Evolutionary conservation across 2,797 vertebrate genomes (phyloP), one percentile per base, ranked within the genome.

Genomic region (Acipenser oxyrinchus): DNA sequence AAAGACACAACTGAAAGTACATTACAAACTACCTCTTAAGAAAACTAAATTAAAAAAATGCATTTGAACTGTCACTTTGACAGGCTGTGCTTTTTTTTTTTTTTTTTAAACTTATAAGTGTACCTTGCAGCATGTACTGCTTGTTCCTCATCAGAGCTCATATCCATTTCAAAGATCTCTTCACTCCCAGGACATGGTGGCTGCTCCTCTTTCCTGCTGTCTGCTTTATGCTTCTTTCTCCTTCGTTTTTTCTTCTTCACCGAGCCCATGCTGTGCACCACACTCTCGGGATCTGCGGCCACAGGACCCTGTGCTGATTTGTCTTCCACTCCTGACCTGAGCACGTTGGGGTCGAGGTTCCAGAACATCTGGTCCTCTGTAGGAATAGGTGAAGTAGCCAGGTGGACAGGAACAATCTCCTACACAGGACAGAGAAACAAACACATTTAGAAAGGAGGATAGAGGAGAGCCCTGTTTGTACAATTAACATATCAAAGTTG

Each of bases 361-460:
- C 92, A 95, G 80, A 97, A 94, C 73, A 97, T 87, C 71, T 95
- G 93, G 78, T 90, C 90, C 76, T 96, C 96, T 0, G 93, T 97
- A 53, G 94, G 92, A 76, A 98, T 97, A 49, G 96, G 96, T 8
- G 96, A 98, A 52, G 97, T 99, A 77, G 93, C 94, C 78, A 98
- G 86, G 76, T 98, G 90, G 63, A 95, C 91, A 48, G 96, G 97
- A 71, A 99, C 89, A 52, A 90, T 85, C 83, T 97, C 95, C 92
- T 93, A 6, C 62, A 68, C 55, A 37, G 15, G 23, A 62, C 59
- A 52, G 48, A 18, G 0, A 62, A 12, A 67, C 23, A 6, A 65
- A 71, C 8, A 51, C 8, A 18, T n/a, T 6, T 3, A 51, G 7
- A 13, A 49, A 52, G 62, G 49, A n/a, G 11, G 11, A 7, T 5